Percentiles rank a stretch among this genome's conserved stretches.
Evolutionary conservation across 1,140 invertebrate genomes (phyloP).

Genomic region (Brachionus plicatilis): DNA sequence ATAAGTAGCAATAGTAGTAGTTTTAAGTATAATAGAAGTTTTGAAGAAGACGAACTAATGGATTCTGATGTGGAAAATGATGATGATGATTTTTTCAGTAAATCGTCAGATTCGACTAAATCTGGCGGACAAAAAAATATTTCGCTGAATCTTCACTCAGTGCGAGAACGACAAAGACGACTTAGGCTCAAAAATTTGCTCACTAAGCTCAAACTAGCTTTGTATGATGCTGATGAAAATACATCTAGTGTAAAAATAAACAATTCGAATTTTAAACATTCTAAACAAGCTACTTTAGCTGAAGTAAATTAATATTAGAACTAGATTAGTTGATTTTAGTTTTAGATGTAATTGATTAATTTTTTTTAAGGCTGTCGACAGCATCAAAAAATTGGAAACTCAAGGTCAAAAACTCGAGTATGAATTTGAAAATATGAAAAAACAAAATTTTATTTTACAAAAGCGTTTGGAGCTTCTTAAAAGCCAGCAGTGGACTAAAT

Average conservation of each 20-base stretch:
- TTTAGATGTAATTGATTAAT: not conserved
- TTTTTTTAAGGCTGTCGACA: not conserved
- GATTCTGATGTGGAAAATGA: constrained; percentile 20
- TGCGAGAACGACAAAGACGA: not conserved
- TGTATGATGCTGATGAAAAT: constrained; percentile 4
- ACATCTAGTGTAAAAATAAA: not conserved
- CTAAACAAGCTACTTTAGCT: constrained; percentile 33
- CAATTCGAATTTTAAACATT: constrained; percentile 14
- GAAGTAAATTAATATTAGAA: constrained; percentile 24
- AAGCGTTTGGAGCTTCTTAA: not conserved
- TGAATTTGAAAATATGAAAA: not conserved
- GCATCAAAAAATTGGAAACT: not conserved
- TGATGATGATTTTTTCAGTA: not conserved
- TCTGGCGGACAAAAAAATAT: not conserved
- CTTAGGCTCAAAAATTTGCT: constrained; percentile 27
- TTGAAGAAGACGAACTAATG: not conserved
- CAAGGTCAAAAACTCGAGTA: not conserved
- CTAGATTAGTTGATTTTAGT: not conserved
- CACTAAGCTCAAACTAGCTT: not conserved
- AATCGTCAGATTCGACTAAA: not conserved
- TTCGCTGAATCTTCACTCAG: not conserved
- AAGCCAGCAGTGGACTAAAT: not conserved
- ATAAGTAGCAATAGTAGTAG: constrained; percentile 1
- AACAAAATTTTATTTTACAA: not conserved
- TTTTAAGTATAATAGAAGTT: not conserved